These are phyloP conservation scores for Rhamphomyia laevipes DNA, from an alignment of 2,888 invertebrate genomes.

Conservation along the genomic window DNA sequence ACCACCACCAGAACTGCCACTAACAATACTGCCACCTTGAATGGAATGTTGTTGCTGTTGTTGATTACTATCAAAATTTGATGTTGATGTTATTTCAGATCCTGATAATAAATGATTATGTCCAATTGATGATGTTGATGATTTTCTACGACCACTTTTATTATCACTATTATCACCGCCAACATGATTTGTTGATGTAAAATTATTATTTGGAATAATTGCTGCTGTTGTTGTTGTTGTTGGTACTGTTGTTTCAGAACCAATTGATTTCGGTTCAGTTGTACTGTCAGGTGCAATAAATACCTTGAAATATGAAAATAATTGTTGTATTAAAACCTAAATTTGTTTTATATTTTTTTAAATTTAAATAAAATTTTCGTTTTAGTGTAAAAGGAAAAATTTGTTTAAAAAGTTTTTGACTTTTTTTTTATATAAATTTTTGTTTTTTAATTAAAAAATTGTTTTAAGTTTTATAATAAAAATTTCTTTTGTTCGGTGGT, in stretches of 20 bases:
- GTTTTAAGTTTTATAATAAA: no score
- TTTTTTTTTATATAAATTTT: no score
- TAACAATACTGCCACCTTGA: slow-evolving; percentile 21
- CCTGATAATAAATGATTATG: background rate
- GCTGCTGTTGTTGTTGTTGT: slow-evolving; percentile 11
- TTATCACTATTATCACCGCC: background rate
- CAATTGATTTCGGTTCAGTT: slow-evolving; percentile 16
- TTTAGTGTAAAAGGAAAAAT: no score
- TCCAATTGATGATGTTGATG: background rate
- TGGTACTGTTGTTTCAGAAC: slow-evolving; percentile 8
- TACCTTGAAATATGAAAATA: slow-evolving; percentile 15
- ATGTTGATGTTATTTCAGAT: slow-evolving; percentile 3
- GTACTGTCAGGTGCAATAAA: slow-evolving; percentile 27
- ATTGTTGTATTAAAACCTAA: background rate
- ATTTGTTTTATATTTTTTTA: no score
- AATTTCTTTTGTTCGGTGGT: no score
- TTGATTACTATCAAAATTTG: slow-evolving; percentile 7
- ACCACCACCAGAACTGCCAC: slow-evolving; percentile 2
- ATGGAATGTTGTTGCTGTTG: slow-evolving; percentile 14
- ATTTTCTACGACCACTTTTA: background rate
- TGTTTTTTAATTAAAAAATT: no score
- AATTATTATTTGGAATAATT: no score
- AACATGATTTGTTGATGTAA: background rate
- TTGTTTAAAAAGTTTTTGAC: no score
- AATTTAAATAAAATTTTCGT: background rate